phyloP scores from a whole-genome alignment of 2,888 invertebrate species.

The Tetropium fuscum region DNA sequence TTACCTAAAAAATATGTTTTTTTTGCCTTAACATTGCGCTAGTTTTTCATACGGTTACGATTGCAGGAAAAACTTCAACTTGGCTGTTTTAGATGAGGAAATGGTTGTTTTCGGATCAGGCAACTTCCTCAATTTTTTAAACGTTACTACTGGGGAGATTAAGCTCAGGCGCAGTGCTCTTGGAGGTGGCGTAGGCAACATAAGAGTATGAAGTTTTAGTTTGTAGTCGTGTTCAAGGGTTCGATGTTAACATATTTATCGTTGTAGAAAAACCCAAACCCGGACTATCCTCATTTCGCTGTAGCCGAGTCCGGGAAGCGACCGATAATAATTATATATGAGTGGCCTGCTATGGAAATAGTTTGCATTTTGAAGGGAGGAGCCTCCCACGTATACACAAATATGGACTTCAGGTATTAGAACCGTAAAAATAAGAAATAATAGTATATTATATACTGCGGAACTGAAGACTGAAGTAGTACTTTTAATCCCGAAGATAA shows the following conservation, averaged over 20 bases:
- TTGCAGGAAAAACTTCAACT: constrained; percentile 83
- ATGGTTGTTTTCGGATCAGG: constrained; percentile 86
- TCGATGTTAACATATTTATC: neutral
- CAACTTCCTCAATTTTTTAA: constrained; percentile 82
- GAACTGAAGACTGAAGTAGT: no score
- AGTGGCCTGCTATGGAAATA: constrained; percentile 84
- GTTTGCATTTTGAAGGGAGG: constrained; percentile 81
- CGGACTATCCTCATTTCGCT: constrained; percentile 75
- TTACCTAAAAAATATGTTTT: neutral
- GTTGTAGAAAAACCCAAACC: constrained; percentile 74
- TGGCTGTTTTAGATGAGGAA: constrained; percentile 80
- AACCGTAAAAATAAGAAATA: no score
- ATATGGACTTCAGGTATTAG: constrained; percentile 68
- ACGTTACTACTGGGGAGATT: constrained; percentile 74
- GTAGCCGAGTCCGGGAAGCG: constrained; percentile 84
- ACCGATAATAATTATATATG: constrained; percentile 85
- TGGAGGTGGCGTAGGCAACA: constrained; percentile 85
- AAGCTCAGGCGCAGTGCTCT: constrained; percentile 80
- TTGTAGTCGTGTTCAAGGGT: neutral
- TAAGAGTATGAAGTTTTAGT: constrained; percentile 70
- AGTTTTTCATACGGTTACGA: constrained; percentile 92
- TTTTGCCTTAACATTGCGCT: constrained; percentile 43
- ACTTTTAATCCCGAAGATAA: no score
- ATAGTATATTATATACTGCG: no score
- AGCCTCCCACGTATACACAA: constrained; percentile 79